Evolutionary conservation across 2,113 vertebrate genomes (phyloP).

Genomic region (Nesoenas mayeri): DNA sequence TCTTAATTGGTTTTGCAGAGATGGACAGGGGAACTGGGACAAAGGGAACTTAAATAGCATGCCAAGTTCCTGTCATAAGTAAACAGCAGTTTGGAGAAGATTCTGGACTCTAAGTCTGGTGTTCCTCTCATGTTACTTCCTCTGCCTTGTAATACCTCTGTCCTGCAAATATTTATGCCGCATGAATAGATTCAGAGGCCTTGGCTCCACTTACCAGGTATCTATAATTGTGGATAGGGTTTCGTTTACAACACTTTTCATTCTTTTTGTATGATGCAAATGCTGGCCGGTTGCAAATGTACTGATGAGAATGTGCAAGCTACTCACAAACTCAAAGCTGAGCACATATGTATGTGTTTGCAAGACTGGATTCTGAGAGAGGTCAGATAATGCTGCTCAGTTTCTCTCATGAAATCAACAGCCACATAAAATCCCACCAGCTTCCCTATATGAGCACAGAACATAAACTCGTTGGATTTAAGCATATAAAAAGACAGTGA

Average conservation of each 20-base stretch:
- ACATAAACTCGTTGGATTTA: not conserved
- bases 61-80: conserved; percentile 8
- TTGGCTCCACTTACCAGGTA: not conserved
- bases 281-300: not conserved
- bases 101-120: not conserved
- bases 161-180: conserved; percentile 24
- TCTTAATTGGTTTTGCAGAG: conserved; percentile 18
- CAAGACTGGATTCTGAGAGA: not conserved
- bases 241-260: not conserved
- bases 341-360: not conserved
- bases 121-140: not conserved
- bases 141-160: not conserved
- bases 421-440: not conserved
- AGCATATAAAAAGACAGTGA: not conserved
- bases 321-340: not conserved
- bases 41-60: not conserved
- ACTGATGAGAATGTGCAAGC: not conserved
- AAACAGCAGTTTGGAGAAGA: conserved; percentile 11
- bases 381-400: not conserved
- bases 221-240: not conserved
- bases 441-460: not conserved
- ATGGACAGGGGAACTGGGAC: not conserved
- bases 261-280: not conserved
- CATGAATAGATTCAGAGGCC: not conserved
- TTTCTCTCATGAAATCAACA: not conserved